Percentiles rank a stretch among this genome's conserved stretches.
Conservation (phyloP, 2,797 vertebrate species). For the Prionace glauca region DNA sequence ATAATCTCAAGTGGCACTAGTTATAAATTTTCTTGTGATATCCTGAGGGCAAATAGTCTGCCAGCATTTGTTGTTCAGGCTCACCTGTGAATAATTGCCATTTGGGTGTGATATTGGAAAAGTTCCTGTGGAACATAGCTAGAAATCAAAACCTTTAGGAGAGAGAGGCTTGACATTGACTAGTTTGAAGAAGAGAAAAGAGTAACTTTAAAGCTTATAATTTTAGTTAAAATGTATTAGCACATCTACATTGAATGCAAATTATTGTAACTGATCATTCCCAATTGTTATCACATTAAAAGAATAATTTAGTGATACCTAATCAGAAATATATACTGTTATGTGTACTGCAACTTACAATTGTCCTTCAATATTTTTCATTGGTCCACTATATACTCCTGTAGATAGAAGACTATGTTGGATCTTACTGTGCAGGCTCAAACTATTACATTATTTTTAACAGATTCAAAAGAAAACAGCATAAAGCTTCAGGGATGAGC, state of each 20-base stretch:
- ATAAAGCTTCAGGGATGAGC: background rate
- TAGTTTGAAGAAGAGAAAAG: too few species aligned
- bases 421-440: background rate
- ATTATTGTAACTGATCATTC: background rate
- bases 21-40: background rate
- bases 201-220: too few species aligned
- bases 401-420: background rate
- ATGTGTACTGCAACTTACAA: background rate
- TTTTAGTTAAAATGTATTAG: too few species aligned
- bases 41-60: background rate
- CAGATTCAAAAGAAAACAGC: background rate
- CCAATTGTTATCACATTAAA: background rate
- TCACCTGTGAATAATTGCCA: background rate
- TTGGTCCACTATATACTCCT: background rate
- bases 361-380: background rate
- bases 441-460: background rate
- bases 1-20: background rate
- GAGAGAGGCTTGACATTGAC: background rate
- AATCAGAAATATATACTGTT: background rate
- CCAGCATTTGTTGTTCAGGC: background rate
- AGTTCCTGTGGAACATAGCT: background rate
- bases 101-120: background rate
- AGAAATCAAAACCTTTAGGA: background rate
- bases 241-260: background rate
- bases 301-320: too few species aligned